Conservation (phyloP, 2,113 vertebrate species). For the Oncorhynchus kisutch region DNA sequence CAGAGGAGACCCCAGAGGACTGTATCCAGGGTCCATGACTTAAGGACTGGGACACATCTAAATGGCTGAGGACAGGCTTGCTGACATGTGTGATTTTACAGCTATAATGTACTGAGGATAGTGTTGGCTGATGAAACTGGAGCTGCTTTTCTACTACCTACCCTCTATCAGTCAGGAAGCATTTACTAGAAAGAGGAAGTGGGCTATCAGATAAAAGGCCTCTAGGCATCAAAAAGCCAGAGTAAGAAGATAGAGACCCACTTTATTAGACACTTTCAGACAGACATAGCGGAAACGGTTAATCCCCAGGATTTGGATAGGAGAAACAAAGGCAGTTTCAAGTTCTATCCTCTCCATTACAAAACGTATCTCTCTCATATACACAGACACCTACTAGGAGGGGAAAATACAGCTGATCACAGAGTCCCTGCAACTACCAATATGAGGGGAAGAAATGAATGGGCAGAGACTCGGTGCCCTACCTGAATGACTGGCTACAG, state of each 20-base stretch:
- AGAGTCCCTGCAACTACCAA: slow-evolving; percentile 20
- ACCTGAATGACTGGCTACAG: slow-evolving; percentile 20
- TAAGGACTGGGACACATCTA: not conserved
- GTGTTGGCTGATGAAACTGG: slow-evolving; percentile 16
- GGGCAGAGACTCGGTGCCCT: slow-evolving; percentile 18
- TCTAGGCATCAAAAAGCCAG: not conserved
- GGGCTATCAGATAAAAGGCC: slow-evolving; percentile 16
- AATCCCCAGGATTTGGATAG: slow-evolving; percentile 28
- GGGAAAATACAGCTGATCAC: not conserved
- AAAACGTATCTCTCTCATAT: slow-evolving; percentile 14
- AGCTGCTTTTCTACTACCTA: slow-evolving; percentile 1
- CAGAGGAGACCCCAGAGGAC: not conserved
- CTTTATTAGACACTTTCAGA: not conserved
- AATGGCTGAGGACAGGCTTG: not conserved
- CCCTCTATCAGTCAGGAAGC: slow-evolving; percentile 1
- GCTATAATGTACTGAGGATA: slow-evolving; percentile 16
- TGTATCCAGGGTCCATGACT: not conserved
- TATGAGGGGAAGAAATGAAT: slow-evolving; percentile 42
- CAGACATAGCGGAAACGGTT: slow-evolving; percentile 24
- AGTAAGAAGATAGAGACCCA: not conserved
- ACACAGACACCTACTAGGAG: slow-evolving; percentile 7
- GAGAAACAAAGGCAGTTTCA: slow-evolving; percentile 17
- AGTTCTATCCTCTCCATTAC: slow-evolving; percentile 3
- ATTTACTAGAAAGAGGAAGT: slow-evolving; percentile 18
- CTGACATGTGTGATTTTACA: slow-evolving; percentile 9